Conservation (phyloP, 2,888 invertebrate genomes). For the Drosophila melanocephala region DNA sequence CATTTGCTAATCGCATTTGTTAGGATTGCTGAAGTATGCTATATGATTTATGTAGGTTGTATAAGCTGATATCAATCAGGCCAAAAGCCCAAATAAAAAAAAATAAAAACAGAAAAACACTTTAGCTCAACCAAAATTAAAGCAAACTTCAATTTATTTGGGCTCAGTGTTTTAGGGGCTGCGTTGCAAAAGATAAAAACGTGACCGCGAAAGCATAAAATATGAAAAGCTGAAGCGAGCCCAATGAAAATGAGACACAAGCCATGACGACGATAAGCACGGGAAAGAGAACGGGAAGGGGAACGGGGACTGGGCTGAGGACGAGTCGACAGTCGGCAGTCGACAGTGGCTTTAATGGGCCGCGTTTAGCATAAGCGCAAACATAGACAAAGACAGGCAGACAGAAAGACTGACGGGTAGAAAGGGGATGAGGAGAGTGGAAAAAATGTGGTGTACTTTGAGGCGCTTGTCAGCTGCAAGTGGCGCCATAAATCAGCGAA, state of each 20-base stretch:
- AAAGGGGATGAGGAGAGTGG: slow-evolving; percentile 1
- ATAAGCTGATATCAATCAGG: neutral
- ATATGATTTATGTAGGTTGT: slow-evolving; percentile 15
- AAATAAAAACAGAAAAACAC: slow-evolving; percentile 24
- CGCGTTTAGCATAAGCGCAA: slow-evolving; percentile 38
- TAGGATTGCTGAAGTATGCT: no score
- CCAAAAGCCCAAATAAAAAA: neutral
- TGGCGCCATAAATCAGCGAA: slow-evolving; percentile 73
- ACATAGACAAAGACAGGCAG: slow-evolving; percentile 5
- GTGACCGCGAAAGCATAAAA: slow-evolving; percentile 76
- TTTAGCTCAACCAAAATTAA: slow-evolving; percentile 45
- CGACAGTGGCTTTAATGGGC: slow-evolving; percentile 55
- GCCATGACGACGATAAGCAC: slow-evolving; percentile 14
- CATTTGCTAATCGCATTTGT: neutral
- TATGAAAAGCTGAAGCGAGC: slow-evolving; percentile 34
- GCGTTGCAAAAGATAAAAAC: slow-evolving; percentile 71
- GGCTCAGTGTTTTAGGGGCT: slow-evolving; percentile 30
- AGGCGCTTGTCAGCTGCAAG: slow-evolving; percentile 69
- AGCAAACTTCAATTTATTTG: slow-evolving; percentile 57
- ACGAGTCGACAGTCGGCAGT: neutral
- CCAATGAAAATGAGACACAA: slow-evolving; percentile 53
- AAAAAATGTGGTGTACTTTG: slow-evolving; percentile 60
- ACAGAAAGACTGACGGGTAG: neutral
- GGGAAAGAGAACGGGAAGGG: neutral
- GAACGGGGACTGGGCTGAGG: neutral